phyloP scores from a whole-genome alignment of 2,888 invertebrate species.

The Diloba caeruleocephala region DNA sequence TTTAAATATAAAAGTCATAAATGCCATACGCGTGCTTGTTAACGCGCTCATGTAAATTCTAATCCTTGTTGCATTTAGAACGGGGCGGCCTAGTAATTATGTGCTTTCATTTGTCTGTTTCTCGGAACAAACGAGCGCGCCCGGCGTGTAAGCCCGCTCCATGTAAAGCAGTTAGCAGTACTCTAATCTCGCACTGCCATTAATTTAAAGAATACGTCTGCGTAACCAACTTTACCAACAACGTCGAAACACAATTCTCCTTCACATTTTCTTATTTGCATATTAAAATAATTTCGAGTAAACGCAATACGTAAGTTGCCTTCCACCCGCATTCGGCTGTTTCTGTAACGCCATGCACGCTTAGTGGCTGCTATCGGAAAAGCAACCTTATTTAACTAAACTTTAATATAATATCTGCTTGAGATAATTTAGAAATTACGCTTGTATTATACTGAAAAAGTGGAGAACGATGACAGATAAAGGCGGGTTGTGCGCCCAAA shows the following conservation, averaged over 20 bases:
- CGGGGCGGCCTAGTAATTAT: slow-evolving; percentile 88
- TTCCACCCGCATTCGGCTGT: slow-evolving; percentile 67
- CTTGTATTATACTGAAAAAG: slow-evolving; percentile 70
- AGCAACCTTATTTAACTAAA: slow-evolving; percentile 63
- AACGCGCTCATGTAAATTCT: slow-evolving; percentile 86
- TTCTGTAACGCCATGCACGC: slow-evolving; percentile 67
- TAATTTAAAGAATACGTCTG: slow-evolving; percentile 89
- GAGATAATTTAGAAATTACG: slow-evolving; percentile 63
- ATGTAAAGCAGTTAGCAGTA: slow-evolving; percentile 88
- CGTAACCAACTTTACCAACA: slow-evolving; percentile 85
- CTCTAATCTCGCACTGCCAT: slow-evolving; percentile 87
- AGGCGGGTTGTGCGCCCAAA: slow-evolving; percentile 88
- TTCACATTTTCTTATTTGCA: slow-evolving; percentile 89
- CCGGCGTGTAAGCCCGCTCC: slow-evolving; percentile 82
- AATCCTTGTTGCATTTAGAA: slow-evolving; percentile 88
- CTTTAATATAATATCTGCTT: slow-evolving; percentile 65
- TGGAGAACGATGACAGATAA: slow-evolving; percentile 87
- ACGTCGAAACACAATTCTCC: slow-evolving; percentile 86
- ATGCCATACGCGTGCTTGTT: slow-evolving; percentile 86
- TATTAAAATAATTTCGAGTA: slow-evolving; percentile 89
- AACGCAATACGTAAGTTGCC: slow-evolving; percentile 87
- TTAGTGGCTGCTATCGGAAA: slow-evolving; percentile 62
- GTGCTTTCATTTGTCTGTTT: slow-evolving; percentile 88
- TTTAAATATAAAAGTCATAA: slow-evolving; percentile 85
- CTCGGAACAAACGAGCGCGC: slow-evolving; percentile 84